A percentile compares a stretch with the other conserved stretches of the same genome.
Evolutionary conservation across 2,113 vertebrate genomes (phyloP).

Genomic region (Scartelaos histophorus): DNA sequence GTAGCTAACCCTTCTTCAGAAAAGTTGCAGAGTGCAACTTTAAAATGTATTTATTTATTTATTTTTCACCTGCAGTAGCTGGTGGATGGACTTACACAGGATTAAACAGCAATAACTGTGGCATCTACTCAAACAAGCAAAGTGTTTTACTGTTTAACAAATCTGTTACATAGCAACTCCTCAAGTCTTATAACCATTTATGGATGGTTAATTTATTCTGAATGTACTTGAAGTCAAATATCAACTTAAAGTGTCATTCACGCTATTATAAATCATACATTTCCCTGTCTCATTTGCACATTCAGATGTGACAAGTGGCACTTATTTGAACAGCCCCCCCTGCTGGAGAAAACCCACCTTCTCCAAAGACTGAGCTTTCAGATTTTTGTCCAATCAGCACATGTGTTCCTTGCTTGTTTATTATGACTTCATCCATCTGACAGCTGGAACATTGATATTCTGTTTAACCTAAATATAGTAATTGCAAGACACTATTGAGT

Average conservation of each 20-base stretch:
- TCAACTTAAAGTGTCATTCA: neutral
- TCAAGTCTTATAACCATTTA: neutral
- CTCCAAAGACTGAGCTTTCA: neutral
- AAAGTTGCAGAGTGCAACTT: too few species aligned
- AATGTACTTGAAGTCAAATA: neutral
- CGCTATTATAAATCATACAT: neutral
- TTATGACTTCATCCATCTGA: neutral
- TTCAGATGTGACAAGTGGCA: neutral
- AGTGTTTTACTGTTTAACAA: neutral
- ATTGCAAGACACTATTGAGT: neutral
- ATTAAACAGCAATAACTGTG: too few species aligned
- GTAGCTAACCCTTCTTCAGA: too few species aligned
- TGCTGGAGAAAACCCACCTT: neutral
- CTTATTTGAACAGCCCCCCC: neutral
- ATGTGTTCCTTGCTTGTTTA: neutral
- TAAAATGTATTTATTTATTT: too few species aligned
- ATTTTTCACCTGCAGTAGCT: too few species aligned
- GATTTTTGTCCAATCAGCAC: neutral
- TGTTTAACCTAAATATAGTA: constrained; percentile 9
- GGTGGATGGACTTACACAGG: too few species aligned
- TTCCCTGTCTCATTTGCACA: neutral
- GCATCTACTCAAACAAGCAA: too few species aligned
- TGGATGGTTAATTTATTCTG: neutral
- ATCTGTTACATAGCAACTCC: neutral
- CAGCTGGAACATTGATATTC: neutral